These are phyloP conservation scores for Bhutanitis thaidina DNA, from an alignment of 2,888 invertebrate species.

Conservation along the genomic window DNA sequence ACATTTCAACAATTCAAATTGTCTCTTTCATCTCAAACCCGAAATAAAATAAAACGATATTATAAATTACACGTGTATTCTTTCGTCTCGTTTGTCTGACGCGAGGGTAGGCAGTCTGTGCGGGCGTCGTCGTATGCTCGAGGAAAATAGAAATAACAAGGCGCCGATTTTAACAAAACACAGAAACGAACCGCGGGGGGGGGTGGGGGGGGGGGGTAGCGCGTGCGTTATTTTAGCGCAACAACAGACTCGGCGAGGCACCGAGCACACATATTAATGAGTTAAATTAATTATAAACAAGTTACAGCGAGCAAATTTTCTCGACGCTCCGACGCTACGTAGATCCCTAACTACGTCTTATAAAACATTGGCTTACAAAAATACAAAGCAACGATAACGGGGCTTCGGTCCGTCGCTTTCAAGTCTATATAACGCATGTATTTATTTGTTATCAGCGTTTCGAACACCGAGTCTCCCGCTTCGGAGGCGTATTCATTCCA, in stretches of 20 bases:
- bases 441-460: too few species aligned
- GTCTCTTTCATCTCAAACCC: not conserved
- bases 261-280: constrained; percentile 40
- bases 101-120: constrained; percentile 22
- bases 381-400: not conserved
- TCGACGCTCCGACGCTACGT: constrained; percentile 25
- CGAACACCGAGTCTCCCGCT: too few species aligned
- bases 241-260: constrained; percentile 42
- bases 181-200: too few species aligned
- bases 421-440: too few species aligned
- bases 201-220: constrained; percentile 26
- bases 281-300: constrained; percentile 59
- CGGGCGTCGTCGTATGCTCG: constrained; percentile 30
- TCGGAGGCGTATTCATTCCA: too few species aligned
- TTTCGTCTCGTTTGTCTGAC: constrained; percentile 26
- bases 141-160: constrained; percentile 39
- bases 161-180: constrained; percentile 46
- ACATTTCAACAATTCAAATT: too few species aligned
- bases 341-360: not conserved
- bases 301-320: constrained; percentile 35
- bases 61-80: not conserved
- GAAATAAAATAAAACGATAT: not conserved
- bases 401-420: too few species aligned
- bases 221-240: constrained; percentile 41
- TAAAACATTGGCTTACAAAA: constrained; percentile 10